Evolutionary conservation across 1,140 invertebrate genomes (phyloP).

Genomic region (Temnothorax curvispinosus): DNA sequence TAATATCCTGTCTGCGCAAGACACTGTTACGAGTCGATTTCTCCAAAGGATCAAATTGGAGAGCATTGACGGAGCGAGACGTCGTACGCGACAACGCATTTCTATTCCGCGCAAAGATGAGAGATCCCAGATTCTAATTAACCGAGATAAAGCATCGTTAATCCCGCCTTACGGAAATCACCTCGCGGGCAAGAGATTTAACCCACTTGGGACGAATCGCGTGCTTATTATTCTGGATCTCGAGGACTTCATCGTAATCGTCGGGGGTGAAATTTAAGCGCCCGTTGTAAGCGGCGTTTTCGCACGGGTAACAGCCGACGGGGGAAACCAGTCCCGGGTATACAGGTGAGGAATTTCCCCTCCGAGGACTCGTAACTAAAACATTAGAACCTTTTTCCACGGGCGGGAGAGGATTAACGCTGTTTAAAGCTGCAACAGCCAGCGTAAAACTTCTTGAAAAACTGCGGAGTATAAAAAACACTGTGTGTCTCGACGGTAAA

Average conservation of each 20-base stretch:
- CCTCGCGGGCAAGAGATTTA: constrained; percentile 21
- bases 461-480: constrained; percentile 7
- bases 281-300: constrained; percentile 31
- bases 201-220: constrained; percentile 36
- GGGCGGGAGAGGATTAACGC: constrained; percentile 56
- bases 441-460: constrained; percentile 8
- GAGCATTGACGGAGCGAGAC: neutral
- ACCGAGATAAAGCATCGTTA: constrained; percentile 50
- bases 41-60: constrained; percentile 15
- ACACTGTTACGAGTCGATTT: constrained; percentile 6
- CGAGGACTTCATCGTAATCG: constrained; percentile 49
- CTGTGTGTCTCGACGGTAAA: neutral
- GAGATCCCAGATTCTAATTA: constrained; percentile 43
- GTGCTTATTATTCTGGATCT: constrained; percentile 47
- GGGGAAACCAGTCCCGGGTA: constrained; percentile 27
- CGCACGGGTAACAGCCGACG: constrained; percentile 32
- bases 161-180: constrained; percentile 35
- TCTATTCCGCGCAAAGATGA: neutral
- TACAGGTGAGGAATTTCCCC: constrained; percentile 43
- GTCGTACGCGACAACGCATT: neutral
- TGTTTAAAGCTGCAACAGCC: constrained; percentile 20
- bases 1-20: neutral
- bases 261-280: constrained; percentile 50
- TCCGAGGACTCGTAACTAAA: constrained; percentile 43
- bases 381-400: constrained; percentile 60